A percentile compares a stretch with the other conserved stretches of the same genome.
Evolutionary conservation across 2,888 invertebrate genomes (phyloP).

Genomic region (Pseudococcus jackbeardsleyi): DNA sequence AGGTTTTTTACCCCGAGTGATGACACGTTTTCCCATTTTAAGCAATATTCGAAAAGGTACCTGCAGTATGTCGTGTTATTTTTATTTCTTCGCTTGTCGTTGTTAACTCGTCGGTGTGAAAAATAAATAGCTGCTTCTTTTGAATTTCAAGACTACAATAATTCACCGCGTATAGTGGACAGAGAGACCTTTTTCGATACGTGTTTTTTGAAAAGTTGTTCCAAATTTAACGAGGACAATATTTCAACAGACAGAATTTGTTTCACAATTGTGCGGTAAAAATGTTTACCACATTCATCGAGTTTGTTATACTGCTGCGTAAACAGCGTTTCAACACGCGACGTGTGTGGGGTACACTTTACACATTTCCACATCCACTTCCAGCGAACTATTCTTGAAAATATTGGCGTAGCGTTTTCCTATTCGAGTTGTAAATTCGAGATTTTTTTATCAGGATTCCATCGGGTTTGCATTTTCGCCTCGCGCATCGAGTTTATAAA

Average conservation of each 20-base stretch:
- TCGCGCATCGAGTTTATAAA: not conserved
- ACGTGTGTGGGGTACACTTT: not conserved
- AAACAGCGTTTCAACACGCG: not conserved
- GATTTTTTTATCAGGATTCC: not conserved
- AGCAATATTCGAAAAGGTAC: slow-evolving; percentile 33
- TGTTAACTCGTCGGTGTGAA: not conserved
- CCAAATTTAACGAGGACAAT: slow-evolving; percentile 25
- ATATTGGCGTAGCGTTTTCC: not conserved
- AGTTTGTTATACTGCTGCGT: slow-evolving; percentile 23
- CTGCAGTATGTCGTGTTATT: not conserved
- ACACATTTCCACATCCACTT: not conserved
- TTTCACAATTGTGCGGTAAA: slow-evolving; percentile 16
- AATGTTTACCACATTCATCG: slow-evolving; percentile 24
- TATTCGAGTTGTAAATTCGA: not conserved
- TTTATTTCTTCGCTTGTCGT: not conserved
- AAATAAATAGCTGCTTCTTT: slow-evolving; percentile 28
- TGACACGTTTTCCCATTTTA: slow-evolving; percentile 12
- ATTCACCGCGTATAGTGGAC: slow-evolving; percentile 2
- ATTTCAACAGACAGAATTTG: slow-evolving; percentile 46
- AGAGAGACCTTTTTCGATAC: slow-evolving; percentile 37
- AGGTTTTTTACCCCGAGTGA: not conserved
- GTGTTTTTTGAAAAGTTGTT: slow-evolving; percentile 29
- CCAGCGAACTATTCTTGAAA: not conserved
- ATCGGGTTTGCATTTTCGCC: not conserved
- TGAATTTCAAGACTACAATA: slow-evolving; percentile 47